phyloP scores from a whole-genome alignment of 2,888 invertebrate species.

The Orthosia cruda region DNA sequence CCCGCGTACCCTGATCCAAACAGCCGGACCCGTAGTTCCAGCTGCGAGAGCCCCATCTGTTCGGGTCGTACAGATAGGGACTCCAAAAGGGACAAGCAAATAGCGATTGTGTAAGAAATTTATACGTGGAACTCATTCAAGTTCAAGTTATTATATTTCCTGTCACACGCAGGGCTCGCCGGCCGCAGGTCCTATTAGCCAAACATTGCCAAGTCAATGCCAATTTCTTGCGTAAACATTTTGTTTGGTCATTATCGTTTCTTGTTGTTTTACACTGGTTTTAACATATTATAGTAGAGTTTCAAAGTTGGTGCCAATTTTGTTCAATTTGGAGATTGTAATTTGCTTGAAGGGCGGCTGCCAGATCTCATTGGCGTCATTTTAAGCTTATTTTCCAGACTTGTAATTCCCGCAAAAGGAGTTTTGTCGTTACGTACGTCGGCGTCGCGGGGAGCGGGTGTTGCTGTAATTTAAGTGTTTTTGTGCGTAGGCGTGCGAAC shows the following conservation, averaged over 20 bases:
- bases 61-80: too few species aligned
- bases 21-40: too few species aligned
- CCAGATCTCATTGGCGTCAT: slow-evolving; percentile 65
- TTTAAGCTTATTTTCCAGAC: slow-evolving; percentile 70
- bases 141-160: slow-evolving; percentile 90
- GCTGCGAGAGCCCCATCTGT: too few species aligned
- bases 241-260: slow-evolving; percentile 84
- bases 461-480: too few species aligned
- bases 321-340: slow-evolving; percentile 67
- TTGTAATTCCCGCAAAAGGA: slow-evolving; percentile 63
- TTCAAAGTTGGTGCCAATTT: slow-evolving; percentile 68
- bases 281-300: slow-evolving; percentile 67
- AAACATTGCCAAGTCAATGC: slow-evolving; percentile 85
- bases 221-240: slow-evolving; percentile 88
- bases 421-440: slow-evolving; percentile 60
- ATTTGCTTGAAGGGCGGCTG: slow-evolving; percentile 68
- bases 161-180: slow-evolving; percentile 85
- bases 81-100: slow-evolving; percentile 77
- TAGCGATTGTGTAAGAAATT: slow-evolving; percentile 82
- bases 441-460: too few species aligned
- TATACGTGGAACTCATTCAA: slow-evolving; percentile 84
- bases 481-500: slow-evolving; percentile 56
- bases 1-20: too few species aligned
- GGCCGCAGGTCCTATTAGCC: slow-evolving; percentile 86
- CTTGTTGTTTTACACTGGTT: slow-evolving; percentile 77